A percentile compares a stretch with the other conserved stretches of the same genome.
Evolutionary conservation across 2,113 vertebrate genomes (phyloP).

Genomic region (Nettapus auritus): DNA sequence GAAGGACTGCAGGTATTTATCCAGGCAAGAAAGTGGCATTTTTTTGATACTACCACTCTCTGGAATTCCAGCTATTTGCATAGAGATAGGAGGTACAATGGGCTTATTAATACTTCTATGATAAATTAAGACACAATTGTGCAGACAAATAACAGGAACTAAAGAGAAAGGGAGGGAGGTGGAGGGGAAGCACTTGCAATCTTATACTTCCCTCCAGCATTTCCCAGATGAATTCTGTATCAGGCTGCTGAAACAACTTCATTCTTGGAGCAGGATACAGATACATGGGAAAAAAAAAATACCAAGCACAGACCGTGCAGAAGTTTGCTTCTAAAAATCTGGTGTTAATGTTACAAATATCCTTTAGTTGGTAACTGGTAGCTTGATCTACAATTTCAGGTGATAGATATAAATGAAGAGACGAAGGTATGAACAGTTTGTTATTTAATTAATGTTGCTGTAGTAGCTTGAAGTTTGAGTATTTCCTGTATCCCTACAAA

Average conservation of each 20-base stretch:
- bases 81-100: not conserved
- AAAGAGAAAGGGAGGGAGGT: not conserved
- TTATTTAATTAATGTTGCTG: not conserved
- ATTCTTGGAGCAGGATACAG: not conserved
- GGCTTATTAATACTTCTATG: not conserved
- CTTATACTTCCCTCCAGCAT: not conserved
- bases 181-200: not conserved
- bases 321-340: not conserved
- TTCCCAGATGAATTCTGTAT: not conserved
- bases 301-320: not conserved
- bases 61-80: not conserved
- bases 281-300: not conserved
- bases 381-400: not conserved
- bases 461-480: not conserved
- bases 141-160: not conserved
- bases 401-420: not conserved
- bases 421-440: accelerated
- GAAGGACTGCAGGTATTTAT: conserved; percentile 2
- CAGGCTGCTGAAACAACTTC: not conserved
- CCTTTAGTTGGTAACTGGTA: not conserved
- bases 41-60: not conserved
- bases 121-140: not conserved
- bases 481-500: not conserved
- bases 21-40: not conserved
- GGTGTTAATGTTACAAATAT: not conserved